Conservation (phyloP, 2,888 invertebrate genomes). For the Eudiplozoon nipponicum region DNA sequence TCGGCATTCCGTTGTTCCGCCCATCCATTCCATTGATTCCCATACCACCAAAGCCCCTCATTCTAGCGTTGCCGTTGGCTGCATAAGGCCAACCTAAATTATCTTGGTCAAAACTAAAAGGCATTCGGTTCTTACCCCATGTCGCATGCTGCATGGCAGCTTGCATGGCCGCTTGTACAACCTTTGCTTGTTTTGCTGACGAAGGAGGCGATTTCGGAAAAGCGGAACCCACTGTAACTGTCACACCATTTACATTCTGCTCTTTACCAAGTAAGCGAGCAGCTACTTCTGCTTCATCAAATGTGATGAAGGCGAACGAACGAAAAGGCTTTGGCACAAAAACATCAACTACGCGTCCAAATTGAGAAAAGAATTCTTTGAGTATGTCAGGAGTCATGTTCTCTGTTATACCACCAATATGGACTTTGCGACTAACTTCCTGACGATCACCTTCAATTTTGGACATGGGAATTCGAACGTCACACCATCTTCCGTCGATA, state of each 20-base stretch:
- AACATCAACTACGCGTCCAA: conserved; percentile 51
- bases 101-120: too few species aligned
- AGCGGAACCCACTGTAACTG: conserved; percentile 42
- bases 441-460: conserved; percentile 46
- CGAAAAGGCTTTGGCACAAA: conserved; percentile 69
- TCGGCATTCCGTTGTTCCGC: too few species aligned
- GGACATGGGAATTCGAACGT: conserved; percentile 83
- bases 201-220: conserved; percentile 45
- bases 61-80: too few species aligned
- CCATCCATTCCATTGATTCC: too few species aligned
- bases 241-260: conserved; percentile 36
- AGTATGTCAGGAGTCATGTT: conserved; percentile 61
- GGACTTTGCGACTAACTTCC: conserved; percentile 59
- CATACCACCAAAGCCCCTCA: too few species aligned
- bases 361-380: conserved; percentile 43
- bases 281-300: conserved; percentile 59
- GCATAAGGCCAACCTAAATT: too few species aligned
- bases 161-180: not conserved
- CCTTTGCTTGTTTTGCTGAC: not conserved
- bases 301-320: conserved; percentile 45
- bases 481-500: conserved; percentile 88
- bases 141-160: not conserved
- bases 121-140: not conserved
- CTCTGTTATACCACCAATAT: conserved; percentile 69
- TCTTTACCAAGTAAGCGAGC: conserved; percentile 58